A percentile compares a stretch with the other conserved stretches of the same genome.
phyloP scores from a whole-genome alignment of 2,888 invertebrate genomes.

The Coecobrya sp. region DNA sequence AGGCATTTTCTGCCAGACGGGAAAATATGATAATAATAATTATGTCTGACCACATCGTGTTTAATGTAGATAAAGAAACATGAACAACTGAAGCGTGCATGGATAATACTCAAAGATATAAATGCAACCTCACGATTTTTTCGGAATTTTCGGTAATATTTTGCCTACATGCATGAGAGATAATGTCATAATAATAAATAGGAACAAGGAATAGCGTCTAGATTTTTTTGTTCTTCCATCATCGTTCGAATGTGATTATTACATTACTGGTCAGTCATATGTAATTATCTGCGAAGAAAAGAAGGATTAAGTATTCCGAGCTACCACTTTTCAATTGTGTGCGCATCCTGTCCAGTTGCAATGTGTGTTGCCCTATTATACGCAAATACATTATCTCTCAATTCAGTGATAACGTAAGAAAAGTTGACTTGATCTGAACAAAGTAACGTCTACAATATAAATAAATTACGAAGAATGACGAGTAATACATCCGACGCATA shows the following conservation, averaged over 20 bases:
- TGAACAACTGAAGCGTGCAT: constrained; percentile 25
- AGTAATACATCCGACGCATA: too few relatives aligned
- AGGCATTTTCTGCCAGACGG: not conserved
- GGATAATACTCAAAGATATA: not conserved
- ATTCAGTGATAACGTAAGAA: not conserved
- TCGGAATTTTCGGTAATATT: not conserved
- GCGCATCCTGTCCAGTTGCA: too few relatives aligned
- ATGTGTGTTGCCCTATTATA: too few relatives aligned
- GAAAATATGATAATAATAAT: not conserved
- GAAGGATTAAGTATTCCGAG: not conserved
- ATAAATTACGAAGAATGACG: too few relatives aligned
- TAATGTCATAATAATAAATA: constrained; percentile 19
- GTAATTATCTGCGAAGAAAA: not conserved
- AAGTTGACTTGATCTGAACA: too few relatives aligned
- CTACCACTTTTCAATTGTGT: not conserved
- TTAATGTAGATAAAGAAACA: not conserved
- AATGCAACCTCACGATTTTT: not conserved
- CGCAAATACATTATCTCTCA: too few relatives aligned
- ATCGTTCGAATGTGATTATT: constrained; percentile 8
- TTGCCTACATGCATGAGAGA: not conserved
- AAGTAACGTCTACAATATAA: too few relatives aligned
- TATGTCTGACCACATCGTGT: not conserved
- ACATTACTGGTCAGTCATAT: constrained; percentile 4
- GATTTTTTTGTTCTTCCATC: not conserved
- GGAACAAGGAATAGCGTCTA: not conserved